Evolutionary conservation across 2,113 vertebrate species (phyloP).

Genomic region (Neopipo cinnamomea): DNA sequence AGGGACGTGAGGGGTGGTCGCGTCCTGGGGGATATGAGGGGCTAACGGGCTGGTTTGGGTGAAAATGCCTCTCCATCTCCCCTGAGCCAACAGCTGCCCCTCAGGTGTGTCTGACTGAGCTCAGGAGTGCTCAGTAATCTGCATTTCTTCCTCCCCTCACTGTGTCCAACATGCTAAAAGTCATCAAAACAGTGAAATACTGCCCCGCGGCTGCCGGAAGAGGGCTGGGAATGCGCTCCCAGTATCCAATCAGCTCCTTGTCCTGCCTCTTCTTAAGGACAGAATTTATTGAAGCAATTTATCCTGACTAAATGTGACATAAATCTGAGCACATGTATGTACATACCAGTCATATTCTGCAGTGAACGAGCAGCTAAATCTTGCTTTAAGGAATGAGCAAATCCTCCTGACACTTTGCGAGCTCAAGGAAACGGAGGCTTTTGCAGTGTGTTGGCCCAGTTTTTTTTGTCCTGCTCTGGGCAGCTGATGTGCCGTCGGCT

Average conservation of each 20-base stretch:
- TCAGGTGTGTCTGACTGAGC: not conserved
- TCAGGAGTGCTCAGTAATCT: not conserved
- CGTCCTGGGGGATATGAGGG: not conserved
- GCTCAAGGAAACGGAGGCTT: not conserved
- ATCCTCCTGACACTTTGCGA: not conserved
- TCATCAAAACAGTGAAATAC: not conserved
- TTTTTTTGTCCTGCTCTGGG: not conserved
- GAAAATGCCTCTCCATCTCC: not conserved
- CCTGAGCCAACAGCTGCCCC: not conserved
- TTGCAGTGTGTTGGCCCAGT: not conserved
- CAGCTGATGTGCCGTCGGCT: not conserved
- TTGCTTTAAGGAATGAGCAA: not conserved
- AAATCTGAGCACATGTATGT: slow-evolving; percentile 64
- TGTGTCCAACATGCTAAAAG: not conserved
- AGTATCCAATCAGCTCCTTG: slow-evolving; percentile 59
- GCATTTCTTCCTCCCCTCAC: not conserved
- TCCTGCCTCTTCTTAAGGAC: slow-evolving; percentile 49
- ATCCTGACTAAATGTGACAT: slow-evolving; percentile 69
- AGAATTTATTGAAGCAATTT: slow-evolving; percentile 74
- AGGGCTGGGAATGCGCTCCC: slow-evolving; percentile 43
- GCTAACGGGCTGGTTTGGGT: not conserved
- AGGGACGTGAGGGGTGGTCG: not conserved
- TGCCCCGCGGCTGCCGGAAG: slow-evolving; percentile 1
- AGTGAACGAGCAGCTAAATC: not conserved
- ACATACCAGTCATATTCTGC: not conserved